Percentiles rank a stretch among this genome's conserved stretches.
phyloP scores from a whole-genome alignment of 2,888 invertebrate species.

The Euphydryas editha region DNA sequence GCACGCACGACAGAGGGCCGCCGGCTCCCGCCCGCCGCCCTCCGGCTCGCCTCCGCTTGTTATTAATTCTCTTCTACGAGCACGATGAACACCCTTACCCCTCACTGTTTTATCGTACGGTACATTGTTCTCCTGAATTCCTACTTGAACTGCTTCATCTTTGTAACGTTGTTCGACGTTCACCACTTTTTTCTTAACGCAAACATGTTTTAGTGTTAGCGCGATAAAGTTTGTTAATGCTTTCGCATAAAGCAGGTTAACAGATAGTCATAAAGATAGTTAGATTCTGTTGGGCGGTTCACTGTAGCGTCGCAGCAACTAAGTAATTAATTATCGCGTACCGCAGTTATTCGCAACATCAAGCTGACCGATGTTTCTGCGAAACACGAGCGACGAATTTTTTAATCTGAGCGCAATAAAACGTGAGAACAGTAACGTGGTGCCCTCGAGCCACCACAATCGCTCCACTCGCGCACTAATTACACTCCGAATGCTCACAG shows the following conservation, averaged over 20 bases:
- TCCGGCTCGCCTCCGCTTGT: neutral
- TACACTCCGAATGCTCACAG: neutral
- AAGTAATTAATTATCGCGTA: neutral
- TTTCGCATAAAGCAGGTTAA: slow-evolving; percentile 3
- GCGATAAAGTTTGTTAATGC: slow-evolving; percentile 1
- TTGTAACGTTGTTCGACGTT: neutral
- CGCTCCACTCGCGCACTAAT: neutral
- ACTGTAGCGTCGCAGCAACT: neutral
- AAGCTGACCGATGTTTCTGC: neutral
- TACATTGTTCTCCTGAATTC: neutral
- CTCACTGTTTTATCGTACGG: neutral
- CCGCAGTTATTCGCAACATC: neutral
- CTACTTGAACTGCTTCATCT: neutral
- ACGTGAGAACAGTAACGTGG: neutral
- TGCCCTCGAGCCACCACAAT: neutral
- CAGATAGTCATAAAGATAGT: slow-evolving; percentile 4
- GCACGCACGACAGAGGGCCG: slow-evolving; percentile 1
- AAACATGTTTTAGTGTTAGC: neutral
- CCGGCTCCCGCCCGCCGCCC: neutral
- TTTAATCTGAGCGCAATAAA: neutral
- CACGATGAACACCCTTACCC: neutral
- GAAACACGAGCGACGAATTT: neutral
- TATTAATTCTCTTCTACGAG: slow-evolving; percentile 1
- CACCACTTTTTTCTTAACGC: neutral
- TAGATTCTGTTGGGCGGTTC: neutral